These are phyloP conservation scores for Eupithecia abbreviata DNA, from an alignment of 2,888 invertebrate genomes.

Conservation along the genomic window DNA sequence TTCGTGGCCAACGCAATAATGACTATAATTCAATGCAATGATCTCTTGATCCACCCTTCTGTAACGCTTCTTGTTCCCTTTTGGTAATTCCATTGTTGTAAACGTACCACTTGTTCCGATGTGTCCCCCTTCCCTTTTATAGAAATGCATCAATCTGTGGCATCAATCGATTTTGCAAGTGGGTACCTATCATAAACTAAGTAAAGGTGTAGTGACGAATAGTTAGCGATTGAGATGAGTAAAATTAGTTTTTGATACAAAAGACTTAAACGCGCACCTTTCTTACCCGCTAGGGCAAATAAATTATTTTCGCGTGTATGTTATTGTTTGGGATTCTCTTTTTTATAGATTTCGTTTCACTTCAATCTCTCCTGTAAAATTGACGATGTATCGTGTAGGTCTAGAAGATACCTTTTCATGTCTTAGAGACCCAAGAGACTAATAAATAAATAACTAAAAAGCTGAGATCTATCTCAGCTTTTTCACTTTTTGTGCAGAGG, in stretches of 20 bases:
- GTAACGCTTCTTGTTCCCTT: slow-evolving; percentile 12
- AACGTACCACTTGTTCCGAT: slow-evolving; percentile 70
- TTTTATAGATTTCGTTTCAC: too few species aligned
- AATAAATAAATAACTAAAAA: too few species aligned
- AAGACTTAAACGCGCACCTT: neutral
- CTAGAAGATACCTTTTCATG: too few species aligned
- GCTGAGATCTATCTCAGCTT: too few species aligned
- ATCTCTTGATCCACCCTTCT: slow-evolving; percentile 13
- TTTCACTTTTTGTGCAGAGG: too few species aligned
- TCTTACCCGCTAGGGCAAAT: neutral
- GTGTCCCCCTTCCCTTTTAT: slow-evolving; percentile 34
- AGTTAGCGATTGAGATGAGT: neutral
- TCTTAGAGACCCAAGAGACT: too few species aligned
- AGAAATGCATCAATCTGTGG: slow-evolving; percentile 4
- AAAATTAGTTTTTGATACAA: neutral
- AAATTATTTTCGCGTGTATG: neutral
- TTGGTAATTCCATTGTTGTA: slow-evolving; percentile 46
- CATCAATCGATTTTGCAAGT: slow-evolving; percentile 20
- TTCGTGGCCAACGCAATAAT: slow-evolving; percentile 12
- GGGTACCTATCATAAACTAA: neutral
- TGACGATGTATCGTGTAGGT: too few species aligned
- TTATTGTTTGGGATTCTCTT: neutral
- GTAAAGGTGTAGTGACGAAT: neutral
- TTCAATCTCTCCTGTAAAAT: too few species aligned
- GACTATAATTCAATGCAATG: slow-evolving; percentile 13